Evolutionary conservation across 2,888 invertebrate genomes (phyloP).

Genomic region (Plutella xylostella): DNA sequence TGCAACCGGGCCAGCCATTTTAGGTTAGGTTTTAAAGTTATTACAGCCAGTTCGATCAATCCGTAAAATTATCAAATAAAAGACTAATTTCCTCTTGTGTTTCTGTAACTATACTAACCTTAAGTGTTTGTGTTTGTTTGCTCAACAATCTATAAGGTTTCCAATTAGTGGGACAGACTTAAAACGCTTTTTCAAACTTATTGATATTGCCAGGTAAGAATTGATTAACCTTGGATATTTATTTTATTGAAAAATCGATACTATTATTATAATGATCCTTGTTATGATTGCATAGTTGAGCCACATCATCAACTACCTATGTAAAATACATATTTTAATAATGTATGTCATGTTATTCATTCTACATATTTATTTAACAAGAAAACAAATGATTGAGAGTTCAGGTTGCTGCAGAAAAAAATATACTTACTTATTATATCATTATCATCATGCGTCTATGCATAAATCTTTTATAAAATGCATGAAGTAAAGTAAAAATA

Average conservation of each 20-base stretch:
- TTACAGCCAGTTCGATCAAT: background rate
- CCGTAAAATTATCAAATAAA: too few relatives aligned
- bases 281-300: background rate
- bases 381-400: background rate
- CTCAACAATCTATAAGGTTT: background rate
- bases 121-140: too few relatives aligned
- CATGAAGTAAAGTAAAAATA: too few relatives aligned
- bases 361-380: background rate
- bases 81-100: too few relatives aligned
- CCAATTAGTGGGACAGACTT: background rate
- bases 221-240: background rate
- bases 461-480: too few relatives aligned
- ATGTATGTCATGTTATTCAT: background rate
- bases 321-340: background rate
- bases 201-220: background rate
- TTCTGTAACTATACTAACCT: too few relatives aligned
- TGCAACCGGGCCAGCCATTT: conserved; percentile 31
- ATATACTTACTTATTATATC: too few relatives aligned
- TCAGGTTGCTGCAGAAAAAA: background rate
- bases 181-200: background rate
- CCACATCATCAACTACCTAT: background rate
- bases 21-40: conserved; percentile 41
- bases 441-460: too few relatives aligned
- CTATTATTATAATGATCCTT: background rate
- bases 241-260: background rate